Base-by-base conservation (phyloP, 2,113 vertebrate genomes). In the Atrichornis clamosus region DNA sequence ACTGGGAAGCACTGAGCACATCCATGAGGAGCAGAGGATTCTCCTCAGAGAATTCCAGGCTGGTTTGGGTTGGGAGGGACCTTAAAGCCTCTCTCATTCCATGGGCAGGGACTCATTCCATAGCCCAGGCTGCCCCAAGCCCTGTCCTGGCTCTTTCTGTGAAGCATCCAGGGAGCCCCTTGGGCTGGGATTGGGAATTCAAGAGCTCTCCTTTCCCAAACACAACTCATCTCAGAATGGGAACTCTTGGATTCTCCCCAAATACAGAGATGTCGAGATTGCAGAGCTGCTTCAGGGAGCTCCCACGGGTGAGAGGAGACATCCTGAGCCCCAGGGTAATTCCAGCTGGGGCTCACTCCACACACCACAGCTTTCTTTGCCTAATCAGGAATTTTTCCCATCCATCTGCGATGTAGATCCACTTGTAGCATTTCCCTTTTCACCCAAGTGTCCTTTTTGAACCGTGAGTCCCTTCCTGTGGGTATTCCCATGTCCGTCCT, bases 1-100 rank as follows among this genome's bases (percentile, higher is more conserved):
- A 0, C 7, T 4, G 63, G 47, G 33, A 37, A 53, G 11, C 6
- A 1, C 1, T 4, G 8, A 23, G 42, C 7, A 15, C 15, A 5
- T 23, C 59, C 37, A 0, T 6, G 1, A 5, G 27, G 52, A 63
- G 37, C 32, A 64, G 62, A 15, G 35, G 3, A 5, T 7, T 28
- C 47, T 53, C 4, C 17, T 69, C 5, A 4, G 0, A 33, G 68
- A 15, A 53, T 53, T 37, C 60, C 22, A 7, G 59, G 10, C 3
- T 37, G 32, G 18, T 8, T 62, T 35, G 52, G 52, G 39, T 3
- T 68, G 6, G 6, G 7, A 15, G 39, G 26, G 39, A 15, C 13
- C 20, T 15, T 17, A 39, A 20, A 89, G 3, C 33, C 24, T 33
- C 6, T 2, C 37, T 10, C 0, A 0, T 46, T 10, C 39, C 69